These are phyloP conservation scores for Euborellia annulipes DNA, from an alignment of 1,140 invertebrate species.

Conservation along the genomic window DNA sequence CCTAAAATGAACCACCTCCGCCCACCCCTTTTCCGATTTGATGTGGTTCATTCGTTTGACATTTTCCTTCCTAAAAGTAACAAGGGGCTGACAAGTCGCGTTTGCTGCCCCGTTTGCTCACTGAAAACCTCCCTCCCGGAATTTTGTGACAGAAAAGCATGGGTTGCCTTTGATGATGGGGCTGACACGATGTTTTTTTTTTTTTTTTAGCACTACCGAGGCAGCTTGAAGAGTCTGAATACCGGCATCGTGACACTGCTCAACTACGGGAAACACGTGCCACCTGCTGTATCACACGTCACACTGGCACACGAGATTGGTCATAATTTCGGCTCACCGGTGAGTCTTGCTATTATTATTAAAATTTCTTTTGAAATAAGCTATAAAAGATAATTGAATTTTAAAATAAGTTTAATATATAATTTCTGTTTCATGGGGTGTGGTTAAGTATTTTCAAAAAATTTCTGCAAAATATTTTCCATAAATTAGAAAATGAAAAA, in stretches of 20 bases:
- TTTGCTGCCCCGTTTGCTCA: background rate
- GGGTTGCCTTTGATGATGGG: constrained; percentile 2
- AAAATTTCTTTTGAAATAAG: too few relatives aligned
- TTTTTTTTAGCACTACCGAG: constrained; percentile 67
- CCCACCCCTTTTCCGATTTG: background rate
- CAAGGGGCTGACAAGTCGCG: background rate
- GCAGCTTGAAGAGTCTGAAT: constrained; percentile 88
- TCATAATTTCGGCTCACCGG: constrained; percentile 96
- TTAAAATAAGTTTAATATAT: too few relatives aligned
- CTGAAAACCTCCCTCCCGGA: too few relatives aligned
- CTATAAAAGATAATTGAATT: too few relatives aligned
- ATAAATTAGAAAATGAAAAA: too few relatives aligned
- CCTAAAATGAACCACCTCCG: background rate
- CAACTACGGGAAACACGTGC: constrained; percentile 98
- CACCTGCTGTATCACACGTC: constrained; percentile 92
- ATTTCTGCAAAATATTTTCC: too few relatives aligned
- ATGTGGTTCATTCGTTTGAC: background rate
- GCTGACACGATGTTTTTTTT: constrained; percentile 12
- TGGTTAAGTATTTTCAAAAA: too few relatives aligned
- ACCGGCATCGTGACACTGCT: constrained; percentile 95
- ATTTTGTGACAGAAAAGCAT: background rate
- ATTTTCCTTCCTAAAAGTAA: background rate
- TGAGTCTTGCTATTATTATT: too few relatives aligned
- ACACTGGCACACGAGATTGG: constrained; percentile 98
- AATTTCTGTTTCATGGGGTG: too few relatives aligned